Conservation (phyloP, 2,888 invertebrate species). For the Magallana nippona region DNA sequence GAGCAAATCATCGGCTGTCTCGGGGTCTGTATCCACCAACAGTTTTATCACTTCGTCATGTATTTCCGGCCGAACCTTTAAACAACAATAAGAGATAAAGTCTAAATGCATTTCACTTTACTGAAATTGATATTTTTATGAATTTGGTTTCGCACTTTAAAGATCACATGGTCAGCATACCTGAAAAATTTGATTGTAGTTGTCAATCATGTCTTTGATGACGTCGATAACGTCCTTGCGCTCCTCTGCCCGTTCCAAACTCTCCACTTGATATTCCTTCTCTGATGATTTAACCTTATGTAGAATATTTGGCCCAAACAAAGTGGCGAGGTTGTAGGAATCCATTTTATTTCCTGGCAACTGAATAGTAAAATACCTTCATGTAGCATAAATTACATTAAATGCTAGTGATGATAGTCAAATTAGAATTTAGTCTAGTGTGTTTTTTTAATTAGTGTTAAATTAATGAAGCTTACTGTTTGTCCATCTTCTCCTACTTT, state of each 20-base stretch:
- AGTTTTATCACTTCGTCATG: conserved; percentile 92
- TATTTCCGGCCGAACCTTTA: conserved; percentile 87
- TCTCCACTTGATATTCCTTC: conserved; percentile 79
- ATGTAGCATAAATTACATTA: not conserved
- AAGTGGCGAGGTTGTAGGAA: conserved; percentile 92
- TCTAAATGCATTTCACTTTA: too few relatives aligned
- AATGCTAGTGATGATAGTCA: too few relatives aligned
- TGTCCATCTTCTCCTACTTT: conserved; percentile 81
- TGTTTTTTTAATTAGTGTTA: too few relatives aligned
- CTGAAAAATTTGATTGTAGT: conserved; percentile 87
- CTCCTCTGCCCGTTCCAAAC: conserved; percentile 85
- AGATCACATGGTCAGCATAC: conserved; percentile 77
- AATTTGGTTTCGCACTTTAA: too few relatives aligned
- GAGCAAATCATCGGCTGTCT: conserved; percentile 86
- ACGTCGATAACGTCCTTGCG: conserved; percentile 94
- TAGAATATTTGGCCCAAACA: conserved; percentile 96
- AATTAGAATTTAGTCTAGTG: too few relatives aligned
- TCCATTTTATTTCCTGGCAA: conserved; percentile 95
- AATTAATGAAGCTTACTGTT: conserved; percentile 66
- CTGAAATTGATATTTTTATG: not conserved
- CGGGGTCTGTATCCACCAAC: conserved; percentile 91
- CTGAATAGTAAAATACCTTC: conserved; percentile 75
- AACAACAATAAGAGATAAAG: conserved; percentile 37
- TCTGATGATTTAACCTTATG: conserved; percentile 82
- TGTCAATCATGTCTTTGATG: conserved; percentile 88